phyloP scores from a whole-genome alignment of 64 coral and sea anemone genomes.

The Astreopora myriophthalma region DNA sequence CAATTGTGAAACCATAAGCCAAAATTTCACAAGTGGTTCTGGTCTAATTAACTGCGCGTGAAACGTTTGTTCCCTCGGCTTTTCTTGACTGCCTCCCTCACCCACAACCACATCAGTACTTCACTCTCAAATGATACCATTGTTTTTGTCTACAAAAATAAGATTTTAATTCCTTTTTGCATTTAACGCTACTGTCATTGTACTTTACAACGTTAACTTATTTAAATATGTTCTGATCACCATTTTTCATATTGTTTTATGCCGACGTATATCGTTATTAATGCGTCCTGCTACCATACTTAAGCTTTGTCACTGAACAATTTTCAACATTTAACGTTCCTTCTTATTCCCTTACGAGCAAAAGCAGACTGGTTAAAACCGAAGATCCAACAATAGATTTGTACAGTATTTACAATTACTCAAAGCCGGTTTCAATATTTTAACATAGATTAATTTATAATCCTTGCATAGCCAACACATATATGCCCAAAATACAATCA shows the following conservation, averaged over 20 bases:
- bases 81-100: too few species aligned
- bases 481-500: too few species aligned
- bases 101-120: too few species aligned
- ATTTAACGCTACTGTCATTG: too few species aligned
- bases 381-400: neutral
- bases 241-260: neutral
- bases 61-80: too few species aligned
- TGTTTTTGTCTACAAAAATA: too few species aligned
- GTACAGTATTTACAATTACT: slow-evolving; percentile 29
- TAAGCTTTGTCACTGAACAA: neutral
- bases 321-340: neutral
- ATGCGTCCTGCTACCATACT: neutral
- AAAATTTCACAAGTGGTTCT: too few species aligned
- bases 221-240: neutral
- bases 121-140: too few species aligned
- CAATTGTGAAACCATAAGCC: too few species aligned
- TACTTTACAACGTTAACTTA: neutral
- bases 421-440: neutral
- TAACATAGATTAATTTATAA: neutral
- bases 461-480: neutral
- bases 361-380: neutral
- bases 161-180: too few species aligned
- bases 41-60: too few species aligned
- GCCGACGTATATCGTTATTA: too few species aligned
- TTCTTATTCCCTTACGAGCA: neutral